Evolutionary conservation across 2,797 vertebrate species (phyloP), one percentile per base, ranked within the genome.

Genomic region (Esox masquinongy): DNA sequence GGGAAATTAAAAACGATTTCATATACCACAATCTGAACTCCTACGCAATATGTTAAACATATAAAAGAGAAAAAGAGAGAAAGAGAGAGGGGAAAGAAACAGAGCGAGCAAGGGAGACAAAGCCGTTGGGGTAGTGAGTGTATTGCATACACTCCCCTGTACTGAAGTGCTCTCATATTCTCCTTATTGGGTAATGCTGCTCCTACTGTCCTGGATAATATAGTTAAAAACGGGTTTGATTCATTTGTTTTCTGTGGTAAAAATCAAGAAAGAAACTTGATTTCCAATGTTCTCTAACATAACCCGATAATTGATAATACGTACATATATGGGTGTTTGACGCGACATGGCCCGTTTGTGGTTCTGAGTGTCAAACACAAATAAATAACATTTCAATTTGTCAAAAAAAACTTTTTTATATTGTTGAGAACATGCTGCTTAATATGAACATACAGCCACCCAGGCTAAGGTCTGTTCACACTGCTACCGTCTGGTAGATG

Each of bases 1-100:
- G 34, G 3, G 26, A 43, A n/a, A 39, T 34, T 1, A 59, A 50
- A 36, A 53, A 70, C 5, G 24, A 66, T 59, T 71, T 75, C 61
- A 64, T 22, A 79, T 75, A 59, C 22, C 49, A 68, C 73, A 67
- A 43, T 72, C 53, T 59, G 64, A 68, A 68, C 64, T 47, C 64
- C 63, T 56, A 66, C 63, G 61, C 36, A 7, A 17, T 31, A 74
- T 70, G 43, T 47, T 47, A 47, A 43, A 47, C 9, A 8, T 36
- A 56, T 71, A 36, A 47, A 71, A 34, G 22, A 22, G 16, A 49
- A 17, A 15, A 12, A 17, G 63, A 31, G 26, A 7, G n/a, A 24
- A 22, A 59, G n/a, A n/a, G 15, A 51, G 49, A 53, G 51, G 15
- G 36, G 36, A 39, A 3, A 3, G 36, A 39, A 39, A 3, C 36